Evolutionary conservation across 2,113 vertebrate genomes (phyloP).

Genomic region (Spheniscus mendiculus): DNA sequence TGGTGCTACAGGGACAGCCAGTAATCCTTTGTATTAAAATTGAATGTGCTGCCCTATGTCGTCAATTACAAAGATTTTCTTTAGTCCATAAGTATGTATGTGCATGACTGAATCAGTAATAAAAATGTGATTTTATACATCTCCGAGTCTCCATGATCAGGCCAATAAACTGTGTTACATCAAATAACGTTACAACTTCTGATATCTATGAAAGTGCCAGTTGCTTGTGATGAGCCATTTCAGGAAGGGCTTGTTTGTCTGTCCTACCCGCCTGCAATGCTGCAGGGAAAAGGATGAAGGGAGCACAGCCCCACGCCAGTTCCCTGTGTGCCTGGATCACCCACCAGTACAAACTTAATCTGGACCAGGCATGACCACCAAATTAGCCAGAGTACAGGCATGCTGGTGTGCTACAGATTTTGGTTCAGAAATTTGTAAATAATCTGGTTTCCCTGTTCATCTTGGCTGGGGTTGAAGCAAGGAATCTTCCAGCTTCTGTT

Average conservation of each 20-base stretch:
- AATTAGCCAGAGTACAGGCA: neutral
- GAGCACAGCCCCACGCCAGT: neutral
- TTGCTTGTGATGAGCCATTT: neutral
- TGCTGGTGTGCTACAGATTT: neutral
- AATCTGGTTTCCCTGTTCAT: neutral
- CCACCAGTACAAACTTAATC: neutral
- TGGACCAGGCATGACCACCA: neutral
- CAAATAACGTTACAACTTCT: neutral
- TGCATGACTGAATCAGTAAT: neutral
- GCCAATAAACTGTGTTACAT: neutral
- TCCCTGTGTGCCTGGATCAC: neutral
- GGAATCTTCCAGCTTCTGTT: neutral
- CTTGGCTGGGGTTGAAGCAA: neutral
- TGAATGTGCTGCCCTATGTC: neutral
- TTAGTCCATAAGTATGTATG: neutral
- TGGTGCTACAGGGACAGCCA: neutral
- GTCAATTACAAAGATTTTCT: neutral
- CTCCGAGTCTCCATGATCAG: neutral
- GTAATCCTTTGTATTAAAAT: conserved; percentile 11
- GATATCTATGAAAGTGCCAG: neutral
- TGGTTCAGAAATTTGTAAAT: neutral
- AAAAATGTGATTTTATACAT: conserved; percentile 16
- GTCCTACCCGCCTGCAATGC: neutral
- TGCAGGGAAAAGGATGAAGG: neutral
- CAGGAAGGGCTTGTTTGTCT: neutral